Evolutionary conservation across 2,797 vertebrate genomes (phyloP), one percentile per base, ranked within the genome.

Genomic region (Scleropages formosus): DNA sequence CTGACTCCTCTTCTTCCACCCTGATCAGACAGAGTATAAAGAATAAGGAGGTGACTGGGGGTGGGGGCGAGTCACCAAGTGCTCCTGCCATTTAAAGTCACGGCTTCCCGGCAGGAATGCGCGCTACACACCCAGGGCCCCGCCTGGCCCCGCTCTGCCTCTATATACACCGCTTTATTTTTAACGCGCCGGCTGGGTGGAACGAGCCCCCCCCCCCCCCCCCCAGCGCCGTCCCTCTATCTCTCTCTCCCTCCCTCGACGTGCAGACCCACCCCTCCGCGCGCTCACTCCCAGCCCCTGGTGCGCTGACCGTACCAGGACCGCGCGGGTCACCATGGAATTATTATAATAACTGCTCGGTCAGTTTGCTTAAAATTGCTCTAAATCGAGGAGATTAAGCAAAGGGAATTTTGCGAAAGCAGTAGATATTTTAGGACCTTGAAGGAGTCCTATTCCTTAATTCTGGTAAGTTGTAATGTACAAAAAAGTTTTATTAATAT

Each of bases 111-210:
- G 81, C 81, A 88, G 90, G 92, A 93, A 93, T 93, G 91, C 86
- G 66, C 84, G 84, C 85, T 83, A 39, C 31, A 39, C 31, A 39
- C 31, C 82, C 77, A 74, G 84, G 85, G 85, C 88, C 85, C 86
- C 82, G 85, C 76, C 84, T 88, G 85, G 85, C 88, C 85, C 86
- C 82, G 85, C 76, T 84, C 88, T 86, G 80, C 82, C 85, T 87
- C 87, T 83, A 77, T 85, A 83, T n/a, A n/a, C 6, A 39, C 31
- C 78, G 73, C 85, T 86, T 92, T 93, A 92, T 92, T 94, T 93
- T 92, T 93, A 93, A 91, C 90, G 85, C 86, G 70, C 84, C 77
- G 91, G 91, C 91, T 85, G 92, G 91, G 90, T 88, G 90, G 81
- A 65, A 80, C 78, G 53, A n/a, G n/a, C n/a, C n/a, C n/a, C n/a